Base-by-base conservation (phyloP, 1,140 invertebrate genomes). In the Chionoecetes opilio region DNA sequence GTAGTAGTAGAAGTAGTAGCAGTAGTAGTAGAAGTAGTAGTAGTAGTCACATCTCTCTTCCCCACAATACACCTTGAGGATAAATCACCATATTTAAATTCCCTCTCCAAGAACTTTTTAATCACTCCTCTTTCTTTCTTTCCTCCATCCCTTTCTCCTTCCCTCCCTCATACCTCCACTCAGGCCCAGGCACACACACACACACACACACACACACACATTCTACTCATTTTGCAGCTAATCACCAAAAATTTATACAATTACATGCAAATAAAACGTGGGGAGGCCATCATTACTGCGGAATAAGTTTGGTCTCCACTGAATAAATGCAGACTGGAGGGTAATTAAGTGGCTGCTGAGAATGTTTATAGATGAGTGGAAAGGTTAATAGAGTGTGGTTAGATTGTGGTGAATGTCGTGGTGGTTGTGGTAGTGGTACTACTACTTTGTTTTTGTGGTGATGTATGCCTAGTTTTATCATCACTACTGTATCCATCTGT, bases 161-260 rank as follows among this genome's bases (percentile, higher is more conserved):
- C 21, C 53, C 26, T 21, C 21, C 53, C 21, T 21, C 26, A 6
- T 26, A 6, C 6, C 21, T 75, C 63, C 63, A 75, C 63, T 75
- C 63, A 26, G 6, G 63, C 21, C 21, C 8, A 75, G n/a, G n/a
- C n/a, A n/a, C n/a, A n/a, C n/a, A n/a, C 21, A 26, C n/a, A 75
- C n/a, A n/a, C n/a, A n/a, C n/a, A n/a, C n/a, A n/a, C n/a, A n/a
- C n/a, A n/a, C 21, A 26, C n/a, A 75, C 21, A 75, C 63, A 75
- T 75, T 75, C 63, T 26, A 21, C 63, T 75, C 63, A 75, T 75
- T 75, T 75, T 75, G 63, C 63, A 75, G n/a, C 63, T 75, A 75
- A 75, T 75, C 63, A n/a, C n/a, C 63, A 21, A 1, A 0, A 75
- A 75, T 75, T 75, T 75, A 75, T 75, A 75, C 63, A 75, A 75